Evolutionary conservation across 2,888 invertebrate species (phyloP).

Genomic region (Xanthostigma xanthostigma): DNA sequence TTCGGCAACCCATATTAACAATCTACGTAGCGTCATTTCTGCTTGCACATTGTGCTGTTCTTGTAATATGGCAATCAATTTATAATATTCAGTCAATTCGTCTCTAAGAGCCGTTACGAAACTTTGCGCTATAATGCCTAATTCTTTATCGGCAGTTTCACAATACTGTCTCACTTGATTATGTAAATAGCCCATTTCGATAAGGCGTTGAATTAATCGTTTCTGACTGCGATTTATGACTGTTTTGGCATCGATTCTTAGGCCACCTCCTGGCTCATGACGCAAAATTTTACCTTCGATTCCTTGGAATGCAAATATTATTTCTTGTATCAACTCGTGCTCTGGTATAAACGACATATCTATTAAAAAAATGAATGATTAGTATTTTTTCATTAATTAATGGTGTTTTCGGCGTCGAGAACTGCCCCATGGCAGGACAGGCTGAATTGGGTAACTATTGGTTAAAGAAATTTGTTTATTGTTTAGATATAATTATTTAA

Average conservation of each 20-base stretch:
- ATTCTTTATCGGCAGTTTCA: conserved; percentile 48
- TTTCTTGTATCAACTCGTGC: conserved; percentile 50
- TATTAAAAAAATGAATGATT: background rate
- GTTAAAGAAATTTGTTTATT: too few species aligned
- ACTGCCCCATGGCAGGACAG: too few species aligned
- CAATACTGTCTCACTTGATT: conserved; percentile 68
- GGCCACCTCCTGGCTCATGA: conserved; percentile 47
- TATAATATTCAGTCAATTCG: conserved; percentile 77
- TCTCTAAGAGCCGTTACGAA: conserved; percentile 70
- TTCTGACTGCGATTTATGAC: conserved; percentile 40
- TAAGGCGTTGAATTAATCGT: conserved; percentile 53
- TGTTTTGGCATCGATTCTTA: conserved; percentile 40
- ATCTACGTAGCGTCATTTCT: conserved; percentile 48
- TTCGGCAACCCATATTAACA: conserved; percentile 72
- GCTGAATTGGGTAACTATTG: too few species aligned
- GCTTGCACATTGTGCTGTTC: conserved; percentile 49
- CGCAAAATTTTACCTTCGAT: conserved; percentile 65
- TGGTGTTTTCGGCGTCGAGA: too few species aligned
- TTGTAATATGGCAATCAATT: conserved; percentile 74
- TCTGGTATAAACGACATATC: conserved; percentile 23
- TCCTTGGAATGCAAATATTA: conserved; percentile 78
- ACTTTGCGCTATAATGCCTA: conserved; percentile 69
- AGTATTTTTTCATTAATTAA: too few species aligned
- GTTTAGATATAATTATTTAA: too few species aligned
- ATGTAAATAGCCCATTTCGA: conserved; percentile 69